Percentiles rank a stretch among this genome's conserved stretches.
Conservation (phyloP, 2,888 invertebrate genomes). For the Sipha maydis region DNA sequence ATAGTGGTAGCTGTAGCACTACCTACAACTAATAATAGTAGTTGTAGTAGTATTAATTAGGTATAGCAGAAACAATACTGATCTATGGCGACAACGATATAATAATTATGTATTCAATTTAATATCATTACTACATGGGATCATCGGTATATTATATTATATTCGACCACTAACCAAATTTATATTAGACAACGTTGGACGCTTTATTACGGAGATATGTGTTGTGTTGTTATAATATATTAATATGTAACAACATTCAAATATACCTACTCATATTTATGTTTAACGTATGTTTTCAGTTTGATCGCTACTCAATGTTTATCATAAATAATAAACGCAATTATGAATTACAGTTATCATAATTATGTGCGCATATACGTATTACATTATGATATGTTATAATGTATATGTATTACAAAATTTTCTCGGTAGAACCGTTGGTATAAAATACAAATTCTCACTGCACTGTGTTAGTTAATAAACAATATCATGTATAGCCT, state of each 20-base stretch:
- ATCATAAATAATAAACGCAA: background rate
- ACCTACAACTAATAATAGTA: no score
- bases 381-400: no score
- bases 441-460: no score
- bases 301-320: background rate
- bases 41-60: background rate
- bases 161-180: background rate
- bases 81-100: background rate
- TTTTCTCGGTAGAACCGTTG: no score
- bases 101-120: background rate
- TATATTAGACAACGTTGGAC: background rate
- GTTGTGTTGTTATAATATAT: background rate
- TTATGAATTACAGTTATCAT: background rate
- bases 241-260: background rate
- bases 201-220: background rate
- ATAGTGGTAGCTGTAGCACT: background rate
- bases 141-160: background rate
- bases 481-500: no score
- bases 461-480: no score
- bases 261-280: background rate
- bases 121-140: background rate
- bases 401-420: no score
- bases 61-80: background rate
- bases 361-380: no score
- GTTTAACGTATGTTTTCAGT: background rate